Evolutionary conservation across 2,888 invertebrate species (phyloP).

Genomic region (Resseliella maxima): DNA sequence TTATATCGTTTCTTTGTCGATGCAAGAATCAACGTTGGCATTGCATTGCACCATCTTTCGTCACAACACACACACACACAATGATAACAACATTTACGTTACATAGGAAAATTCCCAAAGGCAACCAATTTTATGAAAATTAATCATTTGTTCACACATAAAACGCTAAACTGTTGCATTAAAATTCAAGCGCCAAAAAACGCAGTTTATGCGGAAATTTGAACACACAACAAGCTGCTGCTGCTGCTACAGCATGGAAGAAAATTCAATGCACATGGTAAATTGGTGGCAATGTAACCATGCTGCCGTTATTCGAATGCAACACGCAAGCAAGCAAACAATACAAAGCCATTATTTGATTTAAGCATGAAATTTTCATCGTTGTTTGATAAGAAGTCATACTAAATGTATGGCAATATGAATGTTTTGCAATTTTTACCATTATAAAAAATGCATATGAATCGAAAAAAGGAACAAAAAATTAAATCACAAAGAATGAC

Average conservation of each 20-base stretch:
- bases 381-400: neutral
- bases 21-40: no score
- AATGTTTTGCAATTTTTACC: neutral
- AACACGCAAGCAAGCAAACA: conserved; percentile 24
- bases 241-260: neutral
- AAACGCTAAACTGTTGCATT: conserved; percentile 40
- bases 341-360: conserved; percentile 29
- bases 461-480: neutral
- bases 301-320: conserved; percentile 13
- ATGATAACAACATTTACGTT: neutral
- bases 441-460: neutral
- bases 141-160: conserved; percentile 51
- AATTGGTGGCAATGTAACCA: no score
- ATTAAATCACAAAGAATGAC: neutral
- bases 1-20: neutral
- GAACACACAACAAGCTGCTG: conserved; percentile 12
- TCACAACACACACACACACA: no score
- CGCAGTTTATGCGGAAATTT: neutral
- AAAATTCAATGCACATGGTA: neutral
- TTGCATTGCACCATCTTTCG: no score
- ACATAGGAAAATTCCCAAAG: neutral
- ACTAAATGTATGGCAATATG: neutral
- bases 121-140: conserved; percentile 8
- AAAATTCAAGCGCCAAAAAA: neutral
- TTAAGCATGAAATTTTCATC: conserved; percentile 24